Evolutionary conservation across 2,888 invertebrate species (phyloP).

Genomic region (Zygaena filipendulae): DNA sequence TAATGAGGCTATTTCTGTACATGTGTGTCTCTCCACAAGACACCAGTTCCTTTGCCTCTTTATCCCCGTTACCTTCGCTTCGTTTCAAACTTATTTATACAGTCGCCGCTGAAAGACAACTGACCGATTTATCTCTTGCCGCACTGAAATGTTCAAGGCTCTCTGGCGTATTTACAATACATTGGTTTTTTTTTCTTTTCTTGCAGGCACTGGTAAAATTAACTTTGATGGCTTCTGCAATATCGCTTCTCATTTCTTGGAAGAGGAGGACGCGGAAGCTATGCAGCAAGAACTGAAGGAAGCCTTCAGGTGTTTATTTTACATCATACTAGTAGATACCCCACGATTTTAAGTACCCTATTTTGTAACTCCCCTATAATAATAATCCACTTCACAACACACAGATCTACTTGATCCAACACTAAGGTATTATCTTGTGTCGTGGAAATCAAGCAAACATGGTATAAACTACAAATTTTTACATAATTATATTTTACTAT

Average conservation of each 20-base stretch:
- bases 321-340: no score
- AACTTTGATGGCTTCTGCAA: constrained; percentile 95
- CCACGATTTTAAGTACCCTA: no score
- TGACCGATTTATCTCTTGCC: constrained; percentile 19
- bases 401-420: no score
- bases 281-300: constrained; percentile 97
- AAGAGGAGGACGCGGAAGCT: constrained; percentile 96
- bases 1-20: constrained; percentile 50
- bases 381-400: no score
- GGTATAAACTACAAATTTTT: no score
- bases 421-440: no score
- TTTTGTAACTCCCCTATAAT: no score
- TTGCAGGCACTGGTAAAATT: constrained; percentile 83
- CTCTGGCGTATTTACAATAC: not conserved
- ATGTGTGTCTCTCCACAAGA: constrained; percentile 19
- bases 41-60: constrained; percentile 12
- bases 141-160: no score
- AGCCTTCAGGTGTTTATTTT: constrained; percentile 80
- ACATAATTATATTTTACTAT: no score
- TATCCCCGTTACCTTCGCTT: constrained; percentile 14
- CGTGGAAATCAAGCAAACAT: no score
- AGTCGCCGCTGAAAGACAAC: constrained; percentile 22
- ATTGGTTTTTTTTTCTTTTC: constrained; percentile 14
- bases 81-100: constrained; percentile 13
- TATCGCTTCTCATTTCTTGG: constrained; percentile 93